Evolutionary conservation across 1,140 invertebrate genomes (phyloP).

Genomic region (Eubasilissa regina): DNA sequence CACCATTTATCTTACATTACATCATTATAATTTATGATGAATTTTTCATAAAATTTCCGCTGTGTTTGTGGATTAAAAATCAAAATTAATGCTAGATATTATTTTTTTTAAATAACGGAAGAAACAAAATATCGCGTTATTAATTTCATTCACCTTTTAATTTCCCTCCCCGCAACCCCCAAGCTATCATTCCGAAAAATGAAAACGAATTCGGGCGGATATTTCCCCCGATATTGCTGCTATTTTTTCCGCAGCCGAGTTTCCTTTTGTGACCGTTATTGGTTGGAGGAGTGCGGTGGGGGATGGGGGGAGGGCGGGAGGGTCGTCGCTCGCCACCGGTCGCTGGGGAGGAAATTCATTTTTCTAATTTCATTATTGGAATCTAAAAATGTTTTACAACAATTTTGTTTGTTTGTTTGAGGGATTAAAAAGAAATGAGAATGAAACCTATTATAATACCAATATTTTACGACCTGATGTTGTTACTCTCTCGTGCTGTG

Average conservation of each 20-base stretch:
- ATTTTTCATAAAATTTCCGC: too few species aligned
- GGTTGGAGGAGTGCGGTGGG: not conserved
- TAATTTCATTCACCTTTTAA: constrained; percentile 26
- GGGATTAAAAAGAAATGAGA: not conserved
- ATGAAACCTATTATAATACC: not conserved
- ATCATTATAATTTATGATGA: too few species aligned
- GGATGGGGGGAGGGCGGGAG: not conserved
- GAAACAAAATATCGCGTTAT: constrained; percentile 13
- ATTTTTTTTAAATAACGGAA: not conserved
- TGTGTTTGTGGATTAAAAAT: too few species aligned
- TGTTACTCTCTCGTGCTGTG: not conserved
- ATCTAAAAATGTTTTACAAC: too few species aligned
- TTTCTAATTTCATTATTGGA: not conserved
- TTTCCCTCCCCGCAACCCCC: constrained; percentile 18
- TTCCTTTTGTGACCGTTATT: constrained; percentile 3
- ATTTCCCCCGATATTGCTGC: not conserved
- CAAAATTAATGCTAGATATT: too few species aligned
- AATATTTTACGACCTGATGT: not conserved
- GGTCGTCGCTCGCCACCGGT: not conserved
- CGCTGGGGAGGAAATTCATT: constrained; percentile 5
- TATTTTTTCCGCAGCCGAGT: constrained; percentile 3
- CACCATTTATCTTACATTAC: too few species aligned
- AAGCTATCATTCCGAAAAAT: constrained; percentile 26
- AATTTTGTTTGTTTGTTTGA: too few species aligned
- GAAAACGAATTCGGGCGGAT: constrained; percentile 16